These are phyloP conservation scores for Balanococcus diminutus DNA, from an alignment of 2,888 invertebrate genomes.

Conservation along the genomic window DNA sequence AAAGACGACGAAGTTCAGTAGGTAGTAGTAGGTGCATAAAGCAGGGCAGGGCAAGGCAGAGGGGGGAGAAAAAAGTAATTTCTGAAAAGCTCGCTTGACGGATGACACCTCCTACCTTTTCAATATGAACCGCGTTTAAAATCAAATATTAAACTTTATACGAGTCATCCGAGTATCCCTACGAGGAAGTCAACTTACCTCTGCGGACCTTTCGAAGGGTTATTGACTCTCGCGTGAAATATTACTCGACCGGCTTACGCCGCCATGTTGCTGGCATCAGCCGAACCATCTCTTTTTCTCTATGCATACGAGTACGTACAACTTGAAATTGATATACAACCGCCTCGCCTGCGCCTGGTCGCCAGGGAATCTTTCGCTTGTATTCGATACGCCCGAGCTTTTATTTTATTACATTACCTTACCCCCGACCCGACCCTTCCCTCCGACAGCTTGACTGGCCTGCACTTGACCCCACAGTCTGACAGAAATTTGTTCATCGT, in stretches of 20 bases:
- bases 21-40: not conserved
- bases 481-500: not conserved
- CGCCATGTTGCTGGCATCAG: not conserved
- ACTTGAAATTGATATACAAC: not conserved
- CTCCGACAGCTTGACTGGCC: not conserved
- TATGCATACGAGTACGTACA: not conserved
- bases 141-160: constrained; percentile 18
- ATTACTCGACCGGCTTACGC: not conserved
- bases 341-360: too few species aligned
- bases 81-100: constrained; percentile 21
- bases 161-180: not conserved
- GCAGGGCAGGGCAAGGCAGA: not conserved
- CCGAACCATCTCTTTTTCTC: too few species aligned
- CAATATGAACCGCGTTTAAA: not conserved
- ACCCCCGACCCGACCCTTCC: not conserved
- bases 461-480: not conserved
- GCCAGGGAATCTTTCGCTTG: not conserved
- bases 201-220: not conserved
- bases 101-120: constrained; percentile 8
- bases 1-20: not conserved
- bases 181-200: not conserved
- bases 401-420: not conserved
- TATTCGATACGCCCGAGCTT: not conserved
- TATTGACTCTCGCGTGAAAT: not conserved
- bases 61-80: not conserved